These are phyloP conservation scores for Rachycentron canadum DNA, from an alignment of 2,797 vertebrate species.

Conservation along the genomic window DNA sequence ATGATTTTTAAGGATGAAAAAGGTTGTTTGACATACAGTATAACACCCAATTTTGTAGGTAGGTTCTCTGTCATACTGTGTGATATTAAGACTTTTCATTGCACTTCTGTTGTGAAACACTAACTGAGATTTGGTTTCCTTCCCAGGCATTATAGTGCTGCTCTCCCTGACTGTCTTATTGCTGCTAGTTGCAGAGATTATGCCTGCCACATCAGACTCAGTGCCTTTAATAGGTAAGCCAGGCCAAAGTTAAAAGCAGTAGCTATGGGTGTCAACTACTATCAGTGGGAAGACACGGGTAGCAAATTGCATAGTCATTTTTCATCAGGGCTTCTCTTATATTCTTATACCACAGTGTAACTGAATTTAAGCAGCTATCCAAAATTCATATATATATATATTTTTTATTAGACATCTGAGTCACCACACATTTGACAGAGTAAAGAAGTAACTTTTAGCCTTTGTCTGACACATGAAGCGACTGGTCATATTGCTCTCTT, in stretches of 20 bases:
- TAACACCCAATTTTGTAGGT: not conserved
- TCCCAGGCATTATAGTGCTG: conserved; percentile 94
- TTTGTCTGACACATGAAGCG: conserved; percentile 8
- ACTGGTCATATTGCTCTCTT: not conserved
- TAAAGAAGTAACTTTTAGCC: not conserved
- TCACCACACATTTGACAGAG: conserved; percentile 17
- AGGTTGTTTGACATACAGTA: not conserved
- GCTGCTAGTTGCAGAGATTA: conserved; percentile 96
- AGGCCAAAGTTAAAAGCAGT: conserved; percentile 21
- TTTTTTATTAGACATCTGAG: conserved; percentile 20
- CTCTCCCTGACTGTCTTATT: conserved; percentile 96
- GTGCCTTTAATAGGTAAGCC: conserved; percentile 95
- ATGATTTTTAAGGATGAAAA: not conserved
- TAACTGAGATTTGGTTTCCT: conserved; percentile 42
- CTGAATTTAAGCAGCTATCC: conserved; percentile 9
- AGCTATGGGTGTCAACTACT: conserved; percentile 27
- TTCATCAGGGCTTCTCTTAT: conserved; percentile 23
- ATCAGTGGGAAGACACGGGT: conserved; percentile 15
- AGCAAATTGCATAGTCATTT: conserved; percentile 29
- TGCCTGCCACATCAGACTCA: conserved; percentile 96
- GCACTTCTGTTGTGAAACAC: not conserved
- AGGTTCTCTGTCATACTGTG: not conserved
- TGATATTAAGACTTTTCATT: conserved; percentile 7
- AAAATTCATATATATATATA: not conserved
- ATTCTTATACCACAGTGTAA: conserved; percentile 23